Base-by-base conservation (phyloP, 2,797 vertebrate genomes). In the Rhinella marina region DNA sequence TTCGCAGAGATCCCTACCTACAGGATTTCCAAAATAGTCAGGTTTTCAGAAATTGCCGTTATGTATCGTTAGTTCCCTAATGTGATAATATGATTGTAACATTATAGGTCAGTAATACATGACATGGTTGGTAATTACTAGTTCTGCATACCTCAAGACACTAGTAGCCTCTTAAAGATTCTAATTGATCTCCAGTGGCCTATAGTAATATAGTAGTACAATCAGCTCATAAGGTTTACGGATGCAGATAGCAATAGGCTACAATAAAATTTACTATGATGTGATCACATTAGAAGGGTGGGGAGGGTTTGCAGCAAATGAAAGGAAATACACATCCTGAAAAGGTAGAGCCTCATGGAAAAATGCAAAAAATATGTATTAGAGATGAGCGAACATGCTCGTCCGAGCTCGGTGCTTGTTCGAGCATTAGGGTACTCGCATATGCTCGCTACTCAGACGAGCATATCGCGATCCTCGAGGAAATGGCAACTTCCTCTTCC, bases 151-250 rank as follows among this genome's bases (percentile, higher is more conserved):
- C 6, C 61, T 62, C 61, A n/a, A n/a, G 12, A 16, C 29, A 8
- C 68, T 13, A 70, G 25, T 70, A 70, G 32, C 29, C 13, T 16
- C 25, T 70, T 70, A 70, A 70, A 70, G 68, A 17, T 19, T 32
- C 27, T 70, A 70, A 70, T 70, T 70, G 66, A 29, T 68, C 64
- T 68, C 64, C 64, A 68, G 29, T 32, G 29, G 68, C 68, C 16
- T 70, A 70, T 0, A 70, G 68, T 70, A 70, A 70, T 70, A 70
- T 32, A 7, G 3, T 32, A 32, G 27, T 17, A 32, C 13, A 70
- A 70, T 14, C 27, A 70, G 29, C 68, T 70, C 27, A 17, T 6
- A 62, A 13, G 27, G 29, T 32, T 17, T 16, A 70, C 27, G 6
- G 29, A 70, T 70, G 27, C 16, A 70, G 61, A n/a, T 17, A 32